Percentiles rank a stretch among this genome's conserved stretches.
These are phyloP conservation scores for Aphelenchoides fujianensis DNA, from an alignment of 1,140 invertebrate species.

Conservation along the genomic window DNA sequence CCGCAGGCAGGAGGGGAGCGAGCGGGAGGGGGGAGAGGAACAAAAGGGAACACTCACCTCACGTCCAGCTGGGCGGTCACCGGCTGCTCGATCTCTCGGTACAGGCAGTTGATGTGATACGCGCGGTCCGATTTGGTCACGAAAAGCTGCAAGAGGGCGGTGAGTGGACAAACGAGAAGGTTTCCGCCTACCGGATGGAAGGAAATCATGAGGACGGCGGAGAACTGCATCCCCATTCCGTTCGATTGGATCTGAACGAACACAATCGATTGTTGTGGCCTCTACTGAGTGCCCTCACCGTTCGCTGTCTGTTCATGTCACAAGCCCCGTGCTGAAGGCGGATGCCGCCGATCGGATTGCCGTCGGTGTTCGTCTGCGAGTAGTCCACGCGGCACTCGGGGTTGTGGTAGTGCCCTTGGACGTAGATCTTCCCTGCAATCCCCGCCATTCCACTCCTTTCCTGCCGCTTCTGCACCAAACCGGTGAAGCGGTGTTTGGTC, in stretches of 20 bases:
- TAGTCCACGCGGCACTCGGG: constrained; percentile 62
- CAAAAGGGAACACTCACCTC: constrained; percentile 41
- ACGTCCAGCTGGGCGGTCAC: constrained; percentile 53
- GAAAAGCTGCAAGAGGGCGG: constrained; percentile 47
- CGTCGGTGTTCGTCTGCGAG: constrained; percentile 40
- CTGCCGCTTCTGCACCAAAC: constrained; percentile 27
- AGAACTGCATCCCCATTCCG: constrained; percentile 62
- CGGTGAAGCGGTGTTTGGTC: constrained; percentile 54
- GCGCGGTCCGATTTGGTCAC: constrained; percentile 61
- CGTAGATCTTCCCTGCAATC: constrained; percentile 53
- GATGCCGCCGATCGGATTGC: constrained; percentile 52
- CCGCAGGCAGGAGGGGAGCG: not conserved
- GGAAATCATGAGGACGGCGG: constrained; percentile 57
- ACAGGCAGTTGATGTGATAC: constrained; percentile 62
- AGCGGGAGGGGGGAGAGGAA: no score
- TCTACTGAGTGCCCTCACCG: constrained; percentile 26
- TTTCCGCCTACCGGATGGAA: constrained; percentile 55
- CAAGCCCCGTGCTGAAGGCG: constrained; percentile 57
- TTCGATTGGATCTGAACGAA: constrained; percentile 7
- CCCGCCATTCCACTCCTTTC: not conserved
- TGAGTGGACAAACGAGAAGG: not conserved
- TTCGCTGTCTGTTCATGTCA: constrained; percentile 60
- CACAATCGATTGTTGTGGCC: constrained; percentile 19
- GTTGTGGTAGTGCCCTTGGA: constrained; percentile 59
- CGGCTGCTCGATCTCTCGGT: constrained; percentile 48